Evolutionary conservation across 1,140 invertebrate species (phyloP), one percentile per base, ranked within the genome.

Genomic region (Thaumetopoea pityocampa): DNA sequence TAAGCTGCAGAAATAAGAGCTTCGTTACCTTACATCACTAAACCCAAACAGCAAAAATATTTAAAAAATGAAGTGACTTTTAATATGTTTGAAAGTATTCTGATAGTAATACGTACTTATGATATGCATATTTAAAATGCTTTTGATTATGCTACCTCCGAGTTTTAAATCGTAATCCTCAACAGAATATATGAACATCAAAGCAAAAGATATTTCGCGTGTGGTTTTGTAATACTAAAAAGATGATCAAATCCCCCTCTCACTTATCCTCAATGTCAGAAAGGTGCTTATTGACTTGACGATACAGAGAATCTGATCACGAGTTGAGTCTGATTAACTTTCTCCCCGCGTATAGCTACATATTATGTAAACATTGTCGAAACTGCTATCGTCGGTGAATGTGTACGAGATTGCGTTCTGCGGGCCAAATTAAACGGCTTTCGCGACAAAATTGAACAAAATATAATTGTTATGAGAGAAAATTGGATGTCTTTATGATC

Each of bases 281-380:
- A 11, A 17, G 15, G 23, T 36, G 34, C 34, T 36, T 36, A 26
- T 36, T 36, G 34, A 28, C 22, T 28, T 38, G 24, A 17, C 26
- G 27, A 23, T 34, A 34, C 27, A 42, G 20, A 35, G 22, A 44
- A 44, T 44, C 43, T 12, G 28, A 26, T 37, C 34, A 37, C 20
- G 17, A 32, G 34, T 37, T 16, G 17, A 32, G 28, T 41, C 38
- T 20, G 35, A 29, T 26, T 50, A 28, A 22, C 47, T 50, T 50
- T 50, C 47, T 43, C 47, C 27, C 18, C 27, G 40, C 34, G 23
- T 38, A 35, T 42, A 36, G 8, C 15, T 35, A n/a, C n/a, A n/a
- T n/a, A 20, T 50, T 50, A 50, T 36, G 47, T 44, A 50, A 50
- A 50, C 38, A 36, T 16, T 32, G 37, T 16, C 27, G 38, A 49